Percentiles rank a stretch among this genome's conserved stretches.
Conservation (phyloP, 2,888 invertebrate genomes). For the Crocallis elinguaria region DNA sequence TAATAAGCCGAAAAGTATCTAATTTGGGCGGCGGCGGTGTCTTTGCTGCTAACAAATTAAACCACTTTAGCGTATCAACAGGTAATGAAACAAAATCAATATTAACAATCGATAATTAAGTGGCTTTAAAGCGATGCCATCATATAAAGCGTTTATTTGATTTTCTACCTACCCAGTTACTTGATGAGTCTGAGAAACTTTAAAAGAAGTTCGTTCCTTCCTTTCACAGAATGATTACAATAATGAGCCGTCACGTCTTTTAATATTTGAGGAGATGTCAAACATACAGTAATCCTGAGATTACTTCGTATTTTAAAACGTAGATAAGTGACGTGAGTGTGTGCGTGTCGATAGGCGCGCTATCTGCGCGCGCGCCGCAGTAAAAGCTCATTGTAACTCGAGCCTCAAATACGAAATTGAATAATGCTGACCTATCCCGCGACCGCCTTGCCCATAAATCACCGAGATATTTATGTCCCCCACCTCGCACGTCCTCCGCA, state of each 20-base stretch:
- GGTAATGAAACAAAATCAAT: constrained; percentile 76
- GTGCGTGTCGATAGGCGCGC: constrained; percentile 61
- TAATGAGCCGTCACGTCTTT: background rate
- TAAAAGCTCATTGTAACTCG: constrained; percentile 84
- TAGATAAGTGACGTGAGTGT: constrained; percentile 62
- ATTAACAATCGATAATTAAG: constrained; percentile 83
- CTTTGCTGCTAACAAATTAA: constrained; percentile 82
- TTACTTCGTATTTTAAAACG: constrained; percentile 48
- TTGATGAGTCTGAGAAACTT: constrained; percentile 25
- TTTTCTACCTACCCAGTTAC: constrained; percentile 52
- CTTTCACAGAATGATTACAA: constrained; percentile 5
- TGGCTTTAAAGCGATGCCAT: constrained; percentile 72
- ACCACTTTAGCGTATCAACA: constrained; percentile 81
- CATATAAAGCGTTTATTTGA: constrained; percentile 61
- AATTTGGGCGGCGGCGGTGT: constrained; percentile 80
- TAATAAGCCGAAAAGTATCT: constrained; percentile 83
- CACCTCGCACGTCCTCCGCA: constrained; percentile 61
- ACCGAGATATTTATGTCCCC: constrained; percentile 84
- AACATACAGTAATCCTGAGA: constrained; percentile 3
- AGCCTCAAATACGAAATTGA: constrained; percentile 85
- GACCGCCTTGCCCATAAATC: constrained; percentile 83
- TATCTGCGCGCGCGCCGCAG: constrained; percentile 77
- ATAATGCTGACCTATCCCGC: constrained; percentile 85
- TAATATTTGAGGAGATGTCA: constrained; percentile 6
- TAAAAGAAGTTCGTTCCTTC: background rate